Conservation (phyloP, 2,888 invertebrate species). For the Cephus nigrinus region DNA sequence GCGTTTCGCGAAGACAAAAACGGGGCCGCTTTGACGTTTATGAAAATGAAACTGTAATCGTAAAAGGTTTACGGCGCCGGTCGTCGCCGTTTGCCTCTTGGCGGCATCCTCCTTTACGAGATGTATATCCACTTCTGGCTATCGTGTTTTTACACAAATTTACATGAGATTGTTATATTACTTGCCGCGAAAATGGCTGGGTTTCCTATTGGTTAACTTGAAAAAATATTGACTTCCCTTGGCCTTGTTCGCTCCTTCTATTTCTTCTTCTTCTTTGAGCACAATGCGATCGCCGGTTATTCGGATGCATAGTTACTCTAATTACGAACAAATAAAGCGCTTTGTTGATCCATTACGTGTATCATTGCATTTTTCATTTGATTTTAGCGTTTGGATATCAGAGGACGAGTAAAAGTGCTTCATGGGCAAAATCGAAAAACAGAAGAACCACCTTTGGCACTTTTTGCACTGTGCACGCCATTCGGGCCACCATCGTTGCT, state of each 20-base stretch:
- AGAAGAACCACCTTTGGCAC: constrained; percentile 92
- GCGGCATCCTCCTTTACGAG: constrained; percentile 5
- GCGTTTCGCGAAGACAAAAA: constrained; percentile 45
- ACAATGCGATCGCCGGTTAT: too few relatives aligned
- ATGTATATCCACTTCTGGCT: constrained; percentile 1
- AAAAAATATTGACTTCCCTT: background rate
- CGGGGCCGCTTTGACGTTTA: constrained; percentile 58
- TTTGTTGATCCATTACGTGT: background rate
- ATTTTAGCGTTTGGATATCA: constrained; percentile 93
- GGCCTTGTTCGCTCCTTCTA: background rate
- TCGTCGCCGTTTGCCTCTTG: constrained; percentile 27
- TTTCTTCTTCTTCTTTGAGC: background rate
- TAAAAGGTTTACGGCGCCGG: constrained; percentile 60
- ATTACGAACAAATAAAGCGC: background rate
- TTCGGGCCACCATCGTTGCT: constrained; percentile 97
- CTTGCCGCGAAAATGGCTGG: background rate
- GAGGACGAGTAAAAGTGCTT: constrained; percentile 94
- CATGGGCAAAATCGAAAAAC: constrained; percentile 97
- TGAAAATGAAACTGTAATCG: constrained; percentile 66
- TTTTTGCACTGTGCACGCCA: constrained; percentile 98
- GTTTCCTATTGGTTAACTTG: background rate
- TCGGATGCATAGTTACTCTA: background rate
- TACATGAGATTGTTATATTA: background rate
- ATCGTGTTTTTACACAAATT: constrained; percentile 3
- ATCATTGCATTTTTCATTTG: constrained; percentile 29